Conservation (phyloP, 30 jellyfish, hydroid and myxozoan genomes). For the Pelagia noctiluca region DNA sequence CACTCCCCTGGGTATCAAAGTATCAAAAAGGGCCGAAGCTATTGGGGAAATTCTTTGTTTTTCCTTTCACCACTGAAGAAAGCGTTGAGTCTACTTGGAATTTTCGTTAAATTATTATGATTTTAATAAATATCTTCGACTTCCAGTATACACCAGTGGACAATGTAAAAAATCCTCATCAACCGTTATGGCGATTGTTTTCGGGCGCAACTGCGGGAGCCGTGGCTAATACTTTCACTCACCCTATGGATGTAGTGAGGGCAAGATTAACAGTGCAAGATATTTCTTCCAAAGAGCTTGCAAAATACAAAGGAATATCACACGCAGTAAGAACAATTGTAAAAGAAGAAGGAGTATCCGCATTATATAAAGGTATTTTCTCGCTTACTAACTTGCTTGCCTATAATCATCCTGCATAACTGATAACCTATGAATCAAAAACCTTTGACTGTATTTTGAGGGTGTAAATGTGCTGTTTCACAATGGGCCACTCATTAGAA, state of each 20-base stretch:
- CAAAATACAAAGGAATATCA: conserved; percentile 63
- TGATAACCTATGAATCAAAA: no score
- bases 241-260: conserved; percentile 89
- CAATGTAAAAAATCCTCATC: conserved; percentile 81
- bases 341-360: conserved; percentile 76
- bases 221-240: conserved; percentile 76
- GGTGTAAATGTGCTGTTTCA: no score
- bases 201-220: conserved; percentile 98
- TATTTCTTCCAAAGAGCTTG: conserved; percentile 12
- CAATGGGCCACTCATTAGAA: no score
- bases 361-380: conserved; percentile 73
- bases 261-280: conserved; percentile 85
- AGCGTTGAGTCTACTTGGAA: no score
- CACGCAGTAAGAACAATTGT: conserved; percentile 66
- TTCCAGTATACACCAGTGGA: conserved; percentile 91
- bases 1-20: no score
- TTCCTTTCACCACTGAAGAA: not conserved
- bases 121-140: not conserved
- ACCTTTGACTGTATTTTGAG: not conserved
- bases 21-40: no score
- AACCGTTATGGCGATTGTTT: conserved; percentile 84
- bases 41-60: not conserved
- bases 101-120: no score
- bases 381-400: not conserved
- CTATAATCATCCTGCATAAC: no score